Evolutionary conservation across 1,140 invertebrate genomes (phyloP).

Genomic region (Meloidogyne floridensis): DNA sequence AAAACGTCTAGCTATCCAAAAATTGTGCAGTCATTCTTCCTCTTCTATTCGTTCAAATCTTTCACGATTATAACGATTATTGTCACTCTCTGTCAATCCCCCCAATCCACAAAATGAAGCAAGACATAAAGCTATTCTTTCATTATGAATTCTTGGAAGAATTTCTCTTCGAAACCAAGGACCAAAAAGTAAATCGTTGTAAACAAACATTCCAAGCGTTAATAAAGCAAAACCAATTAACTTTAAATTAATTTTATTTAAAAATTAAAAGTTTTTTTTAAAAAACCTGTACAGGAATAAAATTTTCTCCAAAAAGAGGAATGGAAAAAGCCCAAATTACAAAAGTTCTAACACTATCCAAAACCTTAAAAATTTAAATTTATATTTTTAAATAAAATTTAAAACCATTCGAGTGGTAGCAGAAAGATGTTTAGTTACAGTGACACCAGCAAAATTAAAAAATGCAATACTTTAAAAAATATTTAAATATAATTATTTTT

Average conservation of each 20-base stretch:
- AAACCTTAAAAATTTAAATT: slow-evolving; percentile 36
- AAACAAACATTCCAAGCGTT: slow-evolving; percentile 55
- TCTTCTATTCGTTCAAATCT: slow-evolving; percentile 10
- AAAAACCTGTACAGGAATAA: slow-evolving; percentile 71
- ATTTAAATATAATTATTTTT: slow-evolving; percentile 7
- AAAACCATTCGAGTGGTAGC: slow-evolving; percentile 48
- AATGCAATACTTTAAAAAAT: slow-evolving; percentile 81
- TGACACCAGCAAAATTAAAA: slow-evolving; percentile 92
- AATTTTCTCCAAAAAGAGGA: slow-evolving; percentile 76
- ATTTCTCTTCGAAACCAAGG: slow-evolving; percentile 44
- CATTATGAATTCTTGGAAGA: slow-evolving; percentile 27
- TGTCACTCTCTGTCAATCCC: slow-evolving; percentile 35
- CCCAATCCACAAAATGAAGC: slow-evolving; percentile 51
- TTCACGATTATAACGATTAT: slow-evolving; percentile 15
- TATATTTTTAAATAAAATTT: slow-evolving; percentile 10
- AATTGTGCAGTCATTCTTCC: background rate
- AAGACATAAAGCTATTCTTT: slow-evolving; percentile 47
- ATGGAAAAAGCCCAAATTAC: slow-evolving; percentile 85
- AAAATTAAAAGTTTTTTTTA: slow-evolving; percentile 1
- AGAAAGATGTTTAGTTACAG: slow-evolving; percentile 83
- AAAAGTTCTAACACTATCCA: slow-evolving; percentile 85
- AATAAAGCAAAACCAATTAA: slow-evolving; percentile 51
- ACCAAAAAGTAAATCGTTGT: slow-evolving; percentile 52
- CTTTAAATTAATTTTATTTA: slow-evolving; percentile 33
- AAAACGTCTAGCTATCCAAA: background rate